Evolutionary conservation across 2,113 vertebrate genomes (phyloP), one percentile per base, ranked within the genome.

Genomic region (Lophius piscatorius): DNA sequence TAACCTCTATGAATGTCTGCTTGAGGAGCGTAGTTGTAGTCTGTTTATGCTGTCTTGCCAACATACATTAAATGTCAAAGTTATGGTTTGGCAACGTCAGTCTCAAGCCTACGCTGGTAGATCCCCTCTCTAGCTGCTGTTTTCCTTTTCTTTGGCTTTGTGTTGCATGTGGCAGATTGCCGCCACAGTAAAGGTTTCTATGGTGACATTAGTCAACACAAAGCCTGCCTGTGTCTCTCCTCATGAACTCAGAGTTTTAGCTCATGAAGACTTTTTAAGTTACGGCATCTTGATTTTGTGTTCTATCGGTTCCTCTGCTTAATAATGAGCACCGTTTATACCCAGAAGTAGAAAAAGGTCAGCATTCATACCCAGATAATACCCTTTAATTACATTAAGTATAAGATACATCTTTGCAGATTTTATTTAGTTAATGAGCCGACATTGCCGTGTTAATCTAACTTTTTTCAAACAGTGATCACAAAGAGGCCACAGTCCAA

Each of bases 201-300:
- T 78, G 73, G 85, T 12, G 56, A 88, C 31, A 5, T 4, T 29
- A 56, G 77, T 68, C 80, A 81, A 85, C 81, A 84, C 72, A 82
- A 79, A 68, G 48, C 36, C 38, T 9, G 42, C 20, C 70, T 69
- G 64, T 59, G 50, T 75, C 69, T 75, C 45, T 65, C 45, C 26
- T 64, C 24, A 50, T 26, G 18, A 42, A n/a, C 45, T 47, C 22
- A 9, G 16, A 31, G 36, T 40, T 75, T 63, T 48, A 51, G 61
- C 51, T 49, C 52, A 20, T 63, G 21, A 58, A 34, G 59, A 41
- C 31, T 74, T 38, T 75, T 59, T 36, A 3, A 47, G 66, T 61
- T 12, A 9, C 12, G 33, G 16, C 2, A 6, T 72, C 52, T 34
- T 59, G 40, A 46, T 38, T 69, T 70, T 68, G 49, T 51, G 21